A percentile compares a stretch with the other conserved stretches of the same genome.
Evolutionary conservation across 1,140 invertebrate species (phyloP).

Genomic region (Triops longicaudatus): DNA sequence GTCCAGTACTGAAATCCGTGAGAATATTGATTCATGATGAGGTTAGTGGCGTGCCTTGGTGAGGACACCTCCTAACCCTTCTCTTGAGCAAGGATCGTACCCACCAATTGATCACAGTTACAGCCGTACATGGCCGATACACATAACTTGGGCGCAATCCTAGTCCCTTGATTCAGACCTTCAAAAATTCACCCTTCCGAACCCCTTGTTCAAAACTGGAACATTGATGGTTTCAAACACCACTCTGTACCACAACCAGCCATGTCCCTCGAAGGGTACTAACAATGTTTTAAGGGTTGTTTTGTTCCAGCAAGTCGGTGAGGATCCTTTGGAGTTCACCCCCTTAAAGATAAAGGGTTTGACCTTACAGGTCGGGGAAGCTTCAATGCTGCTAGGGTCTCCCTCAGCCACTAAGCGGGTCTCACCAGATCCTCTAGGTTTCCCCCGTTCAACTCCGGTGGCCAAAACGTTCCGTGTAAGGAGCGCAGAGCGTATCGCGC

Average conservation of each 20-base stretch:
- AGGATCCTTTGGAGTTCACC: too few relatives aligned
- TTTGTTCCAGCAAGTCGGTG: too few relatives aligned
- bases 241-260: neutral
- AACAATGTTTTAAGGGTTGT: too few relatives aligned
- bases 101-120: slow-evolving; percentile 3
- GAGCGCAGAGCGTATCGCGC: neutral
- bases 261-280: neutral
- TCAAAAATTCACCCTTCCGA: neutral
- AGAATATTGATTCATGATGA: slow-evolving; percentile 15
- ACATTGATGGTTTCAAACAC: neutral
- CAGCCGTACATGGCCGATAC: slow-evolving; percentile 5
- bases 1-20: slow-evolving; percentile 1
- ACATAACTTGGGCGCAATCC: neutral
- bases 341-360: too few relatives aligned
- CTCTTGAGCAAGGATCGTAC: slow-evolving; percentile 10
- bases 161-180: neutral
- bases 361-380: neutral
- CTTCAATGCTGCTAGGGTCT: slow-evolving; percentile 1
- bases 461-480: neutral
- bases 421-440: neutral
- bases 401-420: neutral
- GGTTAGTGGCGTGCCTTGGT: slow-evolving; percentile 8
- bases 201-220: neutral
- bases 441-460: neutral
- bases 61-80: neutral